Conservation (phyloP, 1,140 invertebrate species). For the Pteromalus puparum region DNA sequence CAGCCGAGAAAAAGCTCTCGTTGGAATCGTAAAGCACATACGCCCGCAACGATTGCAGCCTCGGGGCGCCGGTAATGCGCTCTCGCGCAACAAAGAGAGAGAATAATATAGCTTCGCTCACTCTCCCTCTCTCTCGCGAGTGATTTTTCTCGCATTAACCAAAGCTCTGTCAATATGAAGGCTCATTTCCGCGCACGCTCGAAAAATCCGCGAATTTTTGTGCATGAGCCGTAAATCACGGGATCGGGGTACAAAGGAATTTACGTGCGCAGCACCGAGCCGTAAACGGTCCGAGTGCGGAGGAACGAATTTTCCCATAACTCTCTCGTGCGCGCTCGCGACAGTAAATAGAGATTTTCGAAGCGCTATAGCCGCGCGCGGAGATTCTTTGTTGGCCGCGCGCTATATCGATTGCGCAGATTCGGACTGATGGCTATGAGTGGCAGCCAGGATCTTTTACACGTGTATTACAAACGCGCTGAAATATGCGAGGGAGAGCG, state of each 20-base stretch:
- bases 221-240: slow-evolving; percentile 42
- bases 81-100: neutral
- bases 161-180: slow-evolving; percentile 28
- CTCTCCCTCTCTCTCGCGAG: no score
- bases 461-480: no score
- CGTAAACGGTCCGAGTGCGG: slow-evolving; percentile 31
- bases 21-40: no score
- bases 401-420: no score
- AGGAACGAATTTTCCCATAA: slow-evolving; percentile 55
- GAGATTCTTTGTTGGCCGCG: slow-evolving; percentile 18
- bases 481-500: no score
- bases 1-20: no score
- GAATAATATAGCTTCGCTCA: no score
- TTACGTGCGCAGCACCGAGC: neutral
- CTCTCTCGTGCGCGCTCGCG: neutral
- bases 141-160: slow-evolving; percentile 9
- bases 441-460: no score
- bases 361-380: neutral
- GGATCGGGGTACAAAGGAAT: slow-evolving; percentile 45
- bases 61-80: neutral
- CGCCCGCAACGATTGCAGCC: neutral
- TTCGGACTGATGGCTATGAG: no score
- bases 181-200: slow-evolving; percentile 14
- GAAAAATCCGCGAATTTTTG: no score
- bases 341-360: slow-evolving; percentile 50